Percentiles rank a stretch among this genome's conserved stretches.
phyloP scores from a whole-genome alignment of 2,113 vertebrate species.

The Nannobrachium achirus region DNA sequence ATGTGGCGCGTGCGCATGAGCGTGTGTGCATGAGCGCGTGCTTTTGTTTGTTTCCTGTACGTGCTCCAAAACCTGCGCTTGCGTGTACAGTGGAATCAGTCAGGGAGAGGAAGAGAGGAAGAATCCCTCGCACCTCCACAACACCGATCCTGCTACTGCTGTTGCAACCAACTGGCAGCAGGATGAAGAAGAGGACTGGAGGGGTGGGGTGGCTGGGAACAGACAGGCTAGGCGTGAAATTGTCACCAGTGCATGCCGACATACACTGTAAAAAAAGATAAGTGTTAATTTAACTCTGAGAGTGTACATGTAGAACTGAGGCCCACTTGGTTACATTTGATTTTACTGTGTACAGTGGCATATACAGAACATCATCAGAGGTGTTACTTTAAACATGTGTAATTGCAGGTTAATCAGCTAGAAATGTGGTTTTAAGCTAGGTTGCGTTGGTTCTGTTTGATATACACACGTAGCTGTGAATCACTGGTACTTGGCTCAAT shows the following conservation, averaged over 20 bases:
- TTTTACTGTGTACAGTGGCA: too few species aligned
- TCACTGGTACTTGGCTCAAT: constrained; percentile 16
- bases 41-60: too few species aligned
- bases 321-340: too few species aligned
- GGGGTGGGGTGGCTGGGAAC: constrained; percentile 24
- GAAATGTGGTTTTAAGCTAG: constrained; percentile 21
- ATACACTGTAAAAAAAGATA: too few species aligned
- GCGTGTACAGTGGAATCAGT: background rate
- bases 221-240: constrained; percentile 51
- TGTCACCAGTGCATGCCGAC: constrained; percentile 44
- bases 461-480: constrained; percentile 26
- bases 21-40: too few species aligned
- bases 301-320: too few species aligned
- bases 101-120: constrained; percentile 45
- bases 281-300: too few species aligned
- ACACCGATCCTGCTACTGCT: constrained; percentile 45
- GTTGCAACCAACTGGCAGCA: constrained; percentile 57
- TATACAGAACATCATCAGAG: too few species aligned
- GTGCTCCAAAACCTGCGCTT: too few species aligned
- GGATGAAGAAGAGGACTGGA: background rate
- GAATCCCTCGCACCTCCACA: constrained; percentile 44
- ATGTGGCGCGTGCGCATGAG: too few species aligned
- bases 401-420: constrained; percentile 54
- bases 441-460: constrained; percentile 1
- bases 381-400: too few species aligned